Percentiles rank a stretch among this genome's conserved stretches.
Evolutionary conservation across 64 coral and sea anemone species (phyloP).

Genomic region (Montipora cactus): DNA sequence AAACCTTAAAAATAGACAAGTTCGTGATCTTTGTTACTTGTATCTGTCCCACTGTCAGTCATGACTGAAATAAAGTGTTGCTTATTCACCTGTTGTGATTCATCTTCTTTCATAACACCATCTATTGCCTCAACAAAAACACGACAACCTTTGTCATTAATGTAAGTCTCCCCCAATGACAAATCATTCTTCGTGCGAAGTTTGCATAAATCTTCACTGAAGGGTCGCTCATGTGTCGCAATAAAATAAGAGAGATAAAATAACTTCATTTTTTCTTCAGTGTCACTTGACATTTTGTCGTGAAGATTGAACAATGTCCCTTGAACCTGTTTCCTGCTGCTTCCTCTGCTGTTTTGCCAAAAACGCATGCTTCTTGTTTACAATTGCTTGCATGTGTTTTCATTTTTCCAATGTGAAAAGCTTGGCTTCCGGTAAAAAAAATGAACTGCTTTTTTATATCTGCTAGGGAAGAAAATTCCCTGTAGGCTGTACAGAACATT

Average conservation of each 20-base stretch:
- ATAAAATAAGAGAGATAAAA: slow-evolving; percentile 54
- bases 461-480: slow-evolving; percentile 12
- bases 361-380: slow-evolving; percentile 18
- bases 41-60: slow-evolving; percentile 17
- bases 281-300: slow-evolving; percentile 12
- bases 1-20: slow-evolving; percentile 9
- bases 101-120: slow-evolving; percentile 25
- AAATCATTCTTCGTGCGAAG: slow-evolving; percentile 12
- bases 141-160: slow-evolving; percentile 21
- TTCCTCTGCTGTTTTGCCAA: slow-evolving; percentile 24
- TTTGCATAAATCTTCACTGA: slow-evolving; percentile 4
- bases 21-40: slow-evolving; percentile 12
- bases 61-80: slow-evolving; percentile 6
- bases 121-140: slow-evolving; percentile 34
- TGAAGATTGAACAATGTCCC: not conserved
- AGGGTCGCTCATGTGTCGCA: slow-evolving; percentile 40
- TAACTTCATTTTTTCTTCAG: slow-evolving; percentile 30
- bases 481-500: slow-evolving; percentile 18
- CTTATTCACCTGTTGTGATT: slow-evolving; percentile 17
- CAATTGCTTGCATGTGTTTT: slow-evolving; percentile 23
- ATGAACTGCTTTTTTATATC: slow-evolving; percentile 38
- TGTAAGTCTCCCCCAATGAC: slow-evolving; percentile 23
- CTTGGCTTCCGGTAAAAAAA: slow-evolving; percentile 14
- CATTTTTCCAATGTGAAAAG: slow-evolving; percentile 22
- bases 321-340: slow-evolving; percentile 22